A percentile compares a stretch with the other conserved stretches of the same genome.
Evolutionary conservation across 1,140 invertebrate species (phyloP).

Genomic region (Macrobrachium nipponense): DNA sequence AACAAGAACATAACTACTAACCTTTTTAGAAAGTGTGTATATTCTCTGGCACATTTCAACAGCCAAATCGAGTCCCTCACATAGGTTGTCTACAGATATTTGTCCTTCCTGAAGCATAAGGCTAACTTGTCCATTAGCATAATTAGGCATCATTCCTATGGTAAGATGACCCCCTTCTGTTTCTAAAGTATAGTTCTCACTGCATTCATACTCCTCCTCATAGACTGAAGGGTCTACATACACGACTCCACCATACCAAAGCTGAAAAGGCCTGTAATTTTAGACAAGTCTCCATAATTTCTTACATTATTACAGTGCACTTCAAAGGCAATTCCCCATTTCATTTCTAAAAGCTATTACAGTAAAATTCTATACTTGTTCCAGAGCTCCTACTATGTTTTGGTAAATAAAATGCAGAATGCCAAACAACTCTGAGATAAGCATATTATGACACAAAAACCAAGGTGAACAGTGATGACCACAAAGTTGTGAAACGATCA

Average conservation of each 20-base stretch:
- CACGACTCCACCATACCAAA: slow-evolving; percentile 30
- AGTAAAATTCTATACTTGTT: no score
- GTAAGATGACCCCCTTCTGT: slow-evolving; percentile 39
- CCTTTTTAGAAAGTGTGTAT: slow-evolving; percentile 53
- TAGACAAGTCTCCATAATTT: neutral
- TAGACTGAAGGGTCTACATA: slow-evolving; percentile 48
- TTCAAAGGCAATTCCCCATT: no score
- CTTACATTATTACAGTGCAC: no score
- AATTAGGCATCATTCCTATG: slow-evolving; percentile 55
- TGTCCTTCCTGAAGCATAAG: slow-evolving; percentile 45
- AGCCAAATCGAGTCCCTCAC: slow-evolving; percentile 46
- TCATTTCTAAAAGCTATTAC: no score
- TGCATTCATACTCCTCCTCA: slow-evolving; percentile 33
- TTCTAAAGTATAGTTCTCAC: neutral
- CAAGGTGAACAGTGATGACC: no score
- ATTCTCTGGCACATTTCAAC: slow-evolving; percentile 50
- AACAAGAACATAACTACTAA: slow-evolving; percentile 1
- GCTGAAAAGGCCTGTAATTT: slow-evolving; percentile 34
- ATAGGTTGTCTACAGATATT: slow-evolving; percentile 29
- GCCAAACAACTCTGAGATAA: no score
- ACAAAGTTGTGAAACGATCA: no score
- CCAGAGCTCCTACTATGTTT: no score
- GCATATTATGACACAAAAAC: no score
- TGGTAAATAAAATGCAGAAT: no score
- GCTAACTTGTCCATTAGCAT: slow-evolving; percentile 54